phyloP scores from a whole-genome alignment of 1,140 invertebrate genomes.

The Pogonognathellus flavescens region DNA sequence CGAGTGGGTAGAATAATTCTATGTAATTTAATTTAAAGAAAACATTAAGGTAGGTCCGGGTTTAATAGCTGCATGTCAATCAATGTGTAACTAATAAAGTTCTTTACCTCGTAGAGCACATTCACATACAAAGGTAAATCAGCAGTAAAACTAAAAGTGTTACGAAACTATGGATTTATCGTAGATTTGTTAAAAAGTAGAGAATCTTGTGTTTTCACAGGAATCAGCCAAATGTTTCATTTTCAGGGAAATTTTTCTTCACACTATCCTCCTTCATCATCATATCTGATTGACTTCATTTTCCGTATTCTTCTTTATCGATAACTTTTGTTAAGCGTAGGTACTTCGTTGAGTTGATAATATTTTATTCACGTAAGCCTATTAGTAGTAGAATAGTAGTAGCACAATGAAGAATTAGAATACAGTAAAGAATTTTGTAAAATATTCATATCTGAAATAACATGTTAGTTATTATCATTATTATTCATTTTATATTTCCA shows the following conservation, averaged over 20 bases:
- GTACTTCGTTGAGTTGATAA: slow-evolving; percentile 33
- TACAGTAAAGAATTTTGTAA: too few species aligned
- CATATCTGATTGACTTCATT: not conserved
- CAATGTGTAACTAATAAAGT: too few species aligned
- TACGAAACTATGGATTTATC: not conserved
- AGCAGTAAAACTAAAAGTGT: not conserved
- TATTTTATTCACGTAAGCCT: not conserved
- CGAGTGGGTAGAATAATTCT: too few species aligned
- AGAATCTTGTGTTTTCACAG: not conserved
- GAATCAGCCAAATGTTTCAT: slow-evolving; percentile 10
- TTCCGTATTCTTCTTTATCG: not conserved
- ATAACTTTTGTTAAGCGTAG: slow-evolving; percentile 19
- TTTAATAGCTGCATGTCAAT: too few species aligned
- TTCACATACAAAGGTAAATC: not conserved
- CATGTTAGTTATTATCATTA: too few species aligned
- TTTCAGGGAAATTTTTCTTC: not conserved
- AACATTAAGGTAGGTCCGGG: too few species aligned
- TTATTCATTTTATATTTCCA: not conserved
- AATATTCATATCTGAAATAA: too few species aligned
- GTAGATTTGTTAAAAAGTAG: not conserved
- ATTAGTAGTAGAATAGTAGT: too few species aligned
- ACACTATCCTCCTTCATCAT: too few species aligned
- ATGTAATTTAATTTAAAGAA: too few species aligned
- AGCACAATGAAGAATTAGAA: too few species aligned
- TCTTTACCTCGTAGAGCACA: not conserved